Evolutionary conservation across 2,797 vertebrate species (phyloP).

Genomic region (Micromesistius poutassou): DNA sequence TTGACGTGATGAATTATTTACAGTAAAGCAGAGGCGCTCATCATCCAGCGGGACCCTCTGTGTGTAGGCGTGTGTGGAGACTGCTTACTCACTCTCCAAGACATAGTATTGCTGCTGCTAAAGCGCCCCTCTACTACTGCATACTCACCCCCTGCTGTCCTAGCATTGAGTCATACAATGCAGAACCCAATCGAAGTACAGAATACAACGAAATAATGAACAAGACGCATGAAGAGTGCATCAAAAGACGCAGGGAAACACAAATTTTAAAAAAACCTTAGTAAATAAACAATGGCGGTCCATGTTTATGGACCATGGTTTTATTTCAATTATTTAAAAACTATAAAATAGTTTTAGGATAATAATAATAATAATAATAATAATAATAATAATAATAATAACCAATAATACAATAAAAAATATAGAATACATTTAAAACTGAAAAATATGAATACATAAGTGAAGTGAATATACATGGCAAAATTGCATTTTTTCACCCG

Average conservation of each 20-base stretch:
- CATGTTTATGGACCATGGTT: neutral
- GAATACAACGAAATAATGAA: too few relatives aligned
- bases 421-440: neutral
- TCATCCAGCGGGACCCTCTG: neutral
- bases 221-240: too few relatives aligned
- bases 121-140: neutral
- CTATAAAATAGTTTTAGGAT: neutral
- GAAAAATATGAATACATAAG: too few relatives aligned
- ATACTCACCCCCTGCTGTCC: neutral
- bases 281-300: too few relatives aligned
- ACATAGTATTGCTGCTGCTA: neutral
- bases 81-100: neutral
- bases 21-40: neutral
- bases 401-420: neutral
- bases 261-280: too few relatives aligned
- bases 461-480: neutral
- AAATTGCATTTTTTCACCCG: too few relatives aligned
- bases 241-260: too few relatives aligned
- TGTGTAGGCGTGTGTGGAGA: neutral
- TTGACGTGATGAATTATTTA: constrained; percentile 1
- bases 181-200: too few relatives aligned
- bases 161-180: neutral
- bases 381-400: neutral
- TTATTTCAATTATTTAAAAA: neutral
- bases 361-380: neutral